Base-by-base conservation (phyloP, 2,113 vertebrate species). In the Cyprinodon variegatus region DNA sequence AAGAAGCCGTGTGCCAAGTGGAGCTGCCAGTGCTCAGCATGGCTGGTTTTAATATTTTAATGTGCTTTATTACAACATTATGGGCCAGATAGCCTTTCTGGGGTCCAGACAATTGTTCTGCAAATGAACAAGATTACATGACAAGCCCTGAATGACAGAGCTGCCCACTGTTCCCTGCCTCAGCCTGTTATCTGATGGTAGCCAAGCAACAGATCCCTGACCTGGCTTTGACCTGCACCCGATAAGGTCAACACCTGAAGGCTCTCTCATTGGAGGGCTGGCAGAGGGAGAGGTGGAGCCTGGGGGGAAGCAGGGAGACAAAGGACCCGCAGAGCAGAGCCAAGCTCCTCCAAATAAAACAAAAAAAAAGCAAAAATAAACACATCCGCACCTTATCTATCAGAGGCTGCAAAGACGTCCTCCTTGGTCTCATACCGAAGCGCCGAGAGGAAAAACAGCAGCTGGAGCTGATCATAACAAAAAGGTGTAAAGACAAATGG, bases 191-290 rank as follows among this genome's bases (percentile, higher is more conserved):
- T 94, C 94, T 93, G 94, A 95, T 94, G 91, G 94, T 95, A 92
- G 86, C 94, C 90, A 94, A 94, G 94, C 94, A 94, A 94, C 94
- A 93, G 92, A 95, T 93, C 93, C 93, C 93, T 94, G 93, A 94
- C 94, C 94, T 94, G 92, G 92, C 91, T 92, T 92, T 94, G 94
- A 95, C 94, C 94, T 94, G 91, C 88, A 92, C 93, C 93, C 86
- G 92, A 95, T 95, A 94, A 95, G 94, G 94, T 95, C 94, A 94
- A 91, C 93, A 95, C 93, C 94, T 95, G 93, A 95, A 94, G 94
- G 91, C 88, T 91, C 90, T 91, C 90, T 91, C 91, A 95, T 95
- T 94, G 93, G 93, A 91, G 85, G 88, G 88, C 85, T 89, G 82
- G 67, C 67, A 22, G 85, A 89, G 89, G 74, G 83, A 87, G 89